Evolutionary conservation across 1,140 invertebrate species (phyloP), one percentile per base, ranked within the genome.

Genomic region (Aricia agestis): DNA sequence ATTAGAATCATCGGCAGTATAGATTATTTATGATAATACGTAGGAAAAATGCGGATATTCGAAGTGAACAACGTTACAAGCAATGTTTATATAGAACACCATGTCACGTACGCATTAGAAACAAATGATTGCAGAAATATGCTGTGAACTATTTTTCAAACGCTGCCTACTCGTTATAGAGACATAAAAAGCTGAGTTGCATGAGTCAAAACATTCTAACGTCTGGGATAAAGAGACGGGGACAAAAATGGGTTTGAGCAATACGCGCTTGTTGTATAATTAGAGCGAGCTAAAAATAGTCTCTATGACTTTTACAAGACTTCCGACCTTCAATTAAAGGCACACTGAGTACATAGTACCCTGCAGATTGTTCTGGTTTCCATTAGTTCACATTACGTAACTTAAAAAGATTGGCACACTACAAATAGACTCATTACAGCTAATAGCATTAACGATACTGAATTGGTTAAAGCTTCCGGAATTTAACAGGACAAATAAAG

Each of bases 201-300:
- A 66, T 70, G 74, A 72, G 58, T 75, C 74, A 72, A 72, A 66
- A 71, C 70, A 72, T 61, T 70, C 45, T 61, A 32, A 59, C 18
- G 19, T 63, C 59, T 31, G 69, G 66, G 42, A 41, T 67, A 18
- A 41, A 25, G 42, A 72, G 52, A 70, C 69, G 68, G 73, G 68
- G 68, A 81, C 83, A 81, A 80, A 82, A 77, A 73, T 81, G 79
- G 81, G 81, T 74, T 42, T 73, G 76, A 67, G 74, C 61, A 72
- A 75, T 80, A 77, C 79, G 80, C 79, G 77, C 68, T 71, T 42
- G 59, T 57, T 74, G 75, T 88, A 88, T 84, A 85, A 87, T 84
- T 89, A 85, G 81, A 82, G n/a, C 73, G 72, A 70, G 74, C 78
- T 90, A 87, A 82, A 83, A 83, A 86, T 89, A 89, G 78, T 71